Percentiles rank a stretch among this genome's conserved stretches.
Conservation (phyloP, 1,140 invertebrate species). For the Lepidostoma basale region DNA sequence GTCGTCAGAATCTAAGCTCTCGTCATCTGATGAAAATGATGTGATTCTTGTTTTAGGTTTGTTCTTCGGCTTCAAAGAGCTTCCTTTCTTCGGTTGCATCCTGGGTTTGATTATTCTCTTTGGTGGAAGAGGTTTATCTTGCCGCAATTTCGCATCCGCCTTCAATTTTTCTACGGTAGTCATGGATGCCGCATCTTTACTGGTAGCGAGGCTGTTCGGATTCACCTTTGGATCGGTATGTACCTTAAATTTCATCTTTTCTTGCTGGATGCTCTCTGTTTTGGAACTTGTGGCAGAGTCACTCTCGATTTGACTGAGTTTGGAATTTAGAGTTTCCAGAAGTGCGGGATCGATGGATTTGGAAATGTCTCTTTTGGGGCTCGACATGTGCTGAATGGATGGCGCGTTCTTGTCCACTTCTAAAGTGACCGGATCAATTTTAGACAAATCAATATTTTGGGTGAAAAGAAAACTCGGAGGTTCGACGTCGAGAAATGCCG, state of each 20-base stretch:
- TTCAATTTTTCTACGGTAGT: constrained; percentile 59
- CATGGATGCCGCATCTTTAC: constrained; percentile 55
- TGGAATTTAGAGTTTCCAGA: constrained; percentile 71
- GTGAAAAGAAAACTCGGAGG: constrained; percentile 69
- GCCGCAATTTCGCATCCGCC: constrained; percentile 61
- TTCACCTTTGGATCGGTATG: constrained; percentile 60
- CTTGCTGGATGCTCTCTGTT: constrained; percentile 69
- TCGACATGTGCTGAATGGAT: constrained; percentile 65
- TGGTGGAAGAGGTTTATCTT: constrained; percentile 58
- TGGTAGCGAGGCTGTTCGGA: constrained; percentile 48
- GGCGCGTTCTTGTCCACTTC: constrained; percentile 69
- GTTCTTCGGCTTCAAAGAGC: constrained; percentile 58
- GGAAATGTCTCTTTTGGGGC: constrained; percentile 70
- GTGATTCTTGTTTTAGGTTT: constrained; percentile 72
- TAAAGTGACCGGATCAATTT: constrained; percentile 70
- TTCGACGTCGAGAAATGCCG: constrained; percentile 59
- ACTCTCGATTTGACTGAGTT: constrained; percentile 73
- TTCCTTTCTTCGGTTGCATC: constrained; percentile 62
- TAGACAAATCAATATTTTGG: constrained; percentile 73
- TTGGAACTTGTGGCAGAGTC: constrained; percentile 72
- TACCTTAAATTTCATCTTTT: constrained; percentile 61
- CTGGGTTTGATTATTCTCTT: constrained; percentile 63
- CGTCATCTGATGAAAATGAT: constrained; percentile 73
- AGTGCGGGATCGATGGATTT: constrained; percentile 68
- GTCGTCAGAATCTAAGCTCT: constrained; percentile 73